Conservation (phyloP, 2,888 invertebrate species). For the Strigamia maritima region DNA sequence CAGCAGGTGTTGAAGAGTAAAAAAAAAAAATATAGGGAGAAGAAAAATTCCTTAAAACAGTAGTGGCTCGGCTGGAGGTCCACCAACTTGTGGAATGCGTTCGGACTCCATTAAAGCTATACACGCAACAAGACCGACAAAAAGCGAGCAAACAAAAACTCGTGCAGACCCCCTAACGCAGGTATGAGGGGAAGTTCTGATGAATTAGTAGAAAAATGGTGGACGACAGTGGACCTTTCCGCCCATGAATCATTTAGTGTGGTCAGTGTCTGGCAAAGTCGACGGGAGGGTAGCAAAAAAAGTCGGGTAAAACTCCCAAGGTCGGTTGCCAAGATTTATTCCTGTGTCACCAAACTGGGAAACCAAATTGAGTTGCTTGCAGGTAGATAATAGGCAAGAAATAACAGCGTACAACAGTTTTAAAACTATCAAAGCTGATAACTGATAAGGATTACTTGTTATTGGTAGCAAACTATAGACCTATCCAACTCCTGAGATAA, state of each 20-base stretch:
- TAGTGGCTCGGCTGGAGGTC: slow-evolving; percentile 30
- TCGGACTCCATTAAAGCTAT: slow-evolving; percentile 8
- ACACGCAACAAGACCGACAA: slow-evolving; percentile 21
- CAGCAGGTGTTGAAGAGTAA: slow-evolving; percentile 18
- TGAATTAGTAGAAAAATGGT: slow-evolving; percentile 28
- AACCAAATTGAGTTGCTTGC: slow-evolving; percentile 18
- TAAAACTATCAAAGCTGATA: slow-evolving; percentile 2
- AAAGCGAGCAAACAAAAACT: slow-evolving; percentile 28
- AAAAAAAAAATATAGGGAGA: not conserved
- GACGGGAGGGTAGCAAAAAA: slow-evolving; percentile 17
- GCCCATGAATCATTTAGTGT: slow-evolving; percentile 31
- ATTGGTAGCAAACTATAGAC: slow-evolving; percentile 21
- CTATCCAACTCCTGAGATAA: slow-evolving; percentile 1
- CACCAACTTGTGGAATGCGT: slow-evolving; percentile 13
- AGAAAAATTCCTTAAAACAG: slow-evolving; percentile 22
- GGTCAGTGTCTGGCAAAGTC: slow-evolving; percentile 21
- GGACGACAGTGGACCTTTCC: slow-evolving; percentile 25
- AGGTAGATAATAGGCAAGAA: slow-evolving; percentile 31
- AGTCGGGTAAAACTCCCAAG: not conserved
- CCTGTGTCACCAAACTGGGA: slow-evolving; percentile 19
- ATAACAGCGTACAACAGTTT: slow-evolving; percentile 29
- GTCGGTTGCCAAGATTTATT: slow-evolving; percentile 1
- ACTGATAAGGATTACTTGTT: slow-evolving; percentile 27
- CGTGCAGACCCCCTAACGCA: slow-evolving; percentile 21
- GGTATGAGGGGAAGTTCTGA: not conserved